Evolutionary conservation across 2,888 invertebrate genomes (phyloP).

Genomic region (Drosophila limbata): DNA sequence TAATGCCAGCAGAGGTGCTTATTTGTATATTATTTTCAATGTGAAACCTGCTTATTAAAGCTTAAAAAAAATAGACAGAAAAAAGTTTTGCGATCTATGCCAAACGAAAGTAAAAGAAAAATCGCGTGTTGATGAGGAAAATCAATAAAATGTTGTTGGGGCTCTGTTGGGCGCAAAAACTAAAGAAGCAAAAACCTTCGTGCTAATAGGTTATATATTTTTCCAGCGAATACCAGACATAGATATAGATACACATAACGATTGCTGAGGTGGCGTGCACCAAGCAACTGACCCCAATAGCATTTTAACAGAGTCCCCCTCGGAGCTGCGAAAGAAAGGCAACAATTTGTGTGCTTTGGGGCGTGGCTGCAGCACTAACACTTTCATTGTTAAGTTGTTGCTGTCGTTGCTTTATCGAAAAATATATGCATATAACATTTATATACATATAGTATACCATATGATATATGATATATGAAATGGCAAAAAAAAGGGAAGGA

Average conservation of each 20-base stretch:
- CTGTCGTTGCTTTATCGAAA: constrained; percentile 46
- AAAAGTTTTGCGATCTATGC: constrained; percentile 55
- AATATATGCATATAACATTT: constrained; percentile 25
- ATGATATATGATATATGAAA: constrained; percentile 15
- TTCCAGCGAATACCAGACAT: constrained; percentile 40
- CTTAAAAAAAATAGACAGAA: constrained; percentile 21
- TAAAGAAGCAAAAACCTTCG: constrained; percentile 60
- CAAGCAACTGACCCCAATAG: constrained; percentile 72
- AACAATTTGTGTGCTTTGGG: constrained; percentile 42
- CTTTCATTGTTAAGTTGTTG: constrained; percentile 63
- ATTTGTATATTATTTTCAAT: constrained; percentile 30
- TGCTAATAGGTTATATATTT: constrained; percentile 78
- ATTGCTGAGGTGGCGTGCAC: constrained; percentile 62
- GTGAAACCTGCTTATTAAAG: constrained; percentile 23
- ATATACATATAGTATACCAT: constrained; percentile 1
- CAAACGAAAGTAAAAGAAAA: constrained; percentile 59
- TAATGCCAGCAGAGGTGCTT: constrained; percentile 13
- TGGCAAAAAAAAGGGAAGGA: constrained; percentile 31
- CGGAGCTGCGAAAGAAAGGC: constrained; percentile 51
- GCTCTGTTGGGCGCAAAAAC: constrained; percentile 1
- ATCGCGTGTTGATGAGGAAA: constrained; percentile 40
- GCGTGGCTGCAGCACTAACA: constrained; percentile 64
- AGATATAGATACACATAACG: constrained; percentile 32
- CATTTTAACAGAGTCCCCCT: constrained; percentile 53
- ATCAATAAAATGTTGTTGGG: constrained; percentile 44